Evolutionary conservation across 1,140 invertebrate species (phyloP).

Genomic region (Hyles euphorbiae): DNA sequence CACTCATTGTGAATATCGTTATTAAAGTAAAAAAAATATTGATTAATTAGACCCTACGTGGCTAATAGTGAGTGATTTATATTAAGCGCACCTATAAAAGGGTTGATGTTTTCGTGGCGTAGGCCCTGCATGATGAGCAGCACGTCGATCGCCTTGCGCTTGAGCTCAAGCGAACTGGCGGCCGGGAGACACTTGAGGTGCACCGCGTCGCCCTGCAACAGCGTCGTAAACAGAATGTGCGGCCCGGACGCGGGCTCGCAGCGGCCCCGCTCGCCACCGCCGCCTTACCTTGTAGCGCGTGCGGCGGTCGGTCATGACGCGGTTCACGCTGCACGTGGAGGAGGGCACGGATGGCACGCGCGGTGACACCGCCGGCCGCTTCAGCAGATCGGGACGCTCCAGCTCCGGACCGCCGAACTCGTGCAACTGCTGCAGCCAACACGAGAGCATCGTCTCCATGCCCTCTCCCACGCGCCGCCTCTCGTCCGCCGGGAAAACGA

Average conservation of each 20-base stretch:
- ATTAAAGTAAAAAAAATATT: no score
- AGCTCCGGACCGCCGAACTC: constrained; percentile 87
- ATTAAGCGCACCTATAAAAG: constrained; percentile 78
- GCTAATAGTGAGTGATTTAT: no score
- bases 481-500: constrained; percentile 52
- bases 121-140: constrained; percentile 89
- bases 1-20: no score
- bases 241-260: neutral
- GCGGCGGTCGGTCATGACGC: constrained; percentile 80
- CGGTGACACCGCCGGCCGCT: constrained; percentile 74
- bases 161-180: constrained; percentile 81
- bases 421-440: constrained; percentile 87
- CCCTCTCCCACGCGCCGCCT: constrained; percentile 81
- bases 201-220: constrained; percentile 88
- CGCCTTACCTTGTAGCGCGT: constrained; percentile 86
- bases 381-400: constrained; percentile 87
- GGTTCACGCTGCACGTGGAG: constrained; percentile 79
- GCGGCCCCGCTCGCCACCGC: neutral
- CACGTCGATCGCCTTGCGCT: constrained; percentile 86
- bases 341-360: constrained; percentile 77
- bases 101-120: constrained; percentile 92
- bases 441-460: constrained; percentile 88
- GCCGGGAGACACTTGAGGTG: constrained; percentile 85
- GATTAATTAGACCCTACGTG: no score
- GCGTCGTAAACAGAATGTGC: neutral